phyloP scores from a whole-genome alignment of 2,113 vertebrate genomes.

The Elaphurus davidianus region DNA sequence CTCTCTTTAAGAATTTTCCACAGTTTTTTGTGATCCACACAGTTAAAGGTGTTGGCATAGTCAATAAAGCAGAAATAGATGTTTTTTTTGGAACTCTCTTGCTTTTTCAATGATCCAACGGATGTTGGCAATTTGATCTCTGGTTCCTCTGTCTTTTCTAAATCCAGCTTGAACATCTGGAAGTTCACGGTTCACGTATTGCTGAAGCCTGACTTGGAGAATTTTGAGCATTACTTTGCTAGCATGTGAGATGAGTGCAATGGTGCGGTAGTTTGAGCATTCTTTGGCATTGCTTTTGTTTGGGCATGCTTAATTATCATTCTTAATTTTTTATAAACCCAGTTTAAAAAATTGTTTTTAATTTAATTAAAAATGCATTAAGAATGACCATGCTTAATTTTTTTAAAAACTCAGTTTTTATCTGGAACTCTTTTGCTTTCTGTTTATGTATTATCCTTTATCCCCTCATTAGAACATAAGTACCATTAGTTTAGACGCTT shows the following conservation, averaged over 20 bases:
- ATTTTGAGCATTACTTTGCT: neutral
- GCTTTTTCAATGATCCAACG: accelerated
- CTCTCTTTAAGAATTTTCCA: neutral
- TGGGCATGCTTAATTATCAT: neutral
- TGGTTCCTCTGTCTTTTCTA: neutral
- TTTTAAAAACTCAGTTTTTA: neutral
- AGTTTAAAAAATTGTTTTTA: neutral
- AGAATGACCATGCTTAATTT: neutral
- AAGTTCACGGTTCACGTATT: neutral
- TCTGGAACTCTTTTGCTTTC: neutral
- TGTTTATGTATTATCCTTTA: neutral
- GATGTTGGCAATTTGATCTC: neutral
- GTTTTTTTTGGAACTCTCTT: neutral
- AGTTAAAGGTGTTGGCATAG: neutral
- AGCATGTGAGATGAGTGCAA: neutral
- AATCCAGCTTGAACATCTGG: neutral
- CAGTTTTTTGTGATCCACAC: neutral
- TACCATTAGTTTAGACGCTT: neutral
- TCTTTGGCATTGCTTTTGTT: neutral
- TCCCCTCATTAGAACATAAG: neutral
- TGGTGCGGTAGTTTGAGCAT: neutral
- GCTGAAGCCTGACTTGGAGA: neutral
- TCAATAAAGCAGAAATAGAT: neutral
- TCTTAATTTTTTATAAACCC: neutral
- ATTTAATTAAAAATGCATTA: neutral